Base-by-base conservation (phyloP, 2,797 vertebrate species). In the Heliangelus exortis region DNA sequence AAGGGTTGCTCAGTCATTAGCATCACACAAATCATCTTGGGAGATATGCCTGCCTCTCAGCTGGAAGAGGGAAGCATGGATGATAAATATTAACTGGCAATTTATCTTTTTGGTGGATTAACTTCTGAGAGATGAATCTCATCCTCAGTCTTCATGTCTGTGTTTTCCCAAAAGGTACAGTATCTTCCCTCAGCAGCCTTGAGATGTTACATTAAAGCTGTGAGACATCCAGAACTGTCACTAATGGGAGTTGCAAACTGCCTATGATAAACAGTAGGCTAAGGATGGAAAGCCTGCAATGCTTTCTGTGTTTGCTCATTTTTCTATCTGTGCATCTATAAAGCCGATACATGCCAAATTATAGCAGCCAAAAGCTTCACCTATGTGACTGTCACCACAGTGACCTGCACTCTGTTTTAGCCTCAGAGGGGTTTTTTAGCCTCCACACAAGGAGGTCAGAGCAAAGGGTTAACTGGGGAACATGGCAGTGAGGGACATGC, bases 381-480 rank as follows among this genome's bases (percentile, higher is more conserved):
- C 57, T 28, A 3, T 22, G 33, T 62, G 51, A 69, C 29, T 69
- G 53, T 47, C 48, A 20, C 29, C 55, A 31, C 17, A 59, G 55
- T 17, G 41, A 79, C 59, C 41, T 48, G 51, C 25, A 87, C 43
- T 20, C 59, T 67, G 18, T 17, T 85, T 85, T 77, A 84, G 61
- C 48, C 69, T 87, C 53, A 21, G 31, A 63, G 25, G 8, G 34
- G 58, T 85, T 66, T 75, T 41, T 41, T 41, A 41, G 39, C 34
- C 9, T 1, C 65, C 21, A 31, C 14, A 29, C 0, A 0, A 87
- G 34, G 55, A 55, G 67, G 41, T 31, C 59, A 89, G 71, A 68
- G n/a, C 57, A 91, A 77, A 87, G 65, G 33, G 50, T 91, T 94
- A 85, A 93, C 50, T 31, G 84, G 61, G 69, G 72, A 57, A 74